A percentile compares a stretch with the other conserved stretches of the same genome.
phyloP scores from a whole-genome alignment of 2,888 invertebrate species.

The Thecophora atra region DNA sequence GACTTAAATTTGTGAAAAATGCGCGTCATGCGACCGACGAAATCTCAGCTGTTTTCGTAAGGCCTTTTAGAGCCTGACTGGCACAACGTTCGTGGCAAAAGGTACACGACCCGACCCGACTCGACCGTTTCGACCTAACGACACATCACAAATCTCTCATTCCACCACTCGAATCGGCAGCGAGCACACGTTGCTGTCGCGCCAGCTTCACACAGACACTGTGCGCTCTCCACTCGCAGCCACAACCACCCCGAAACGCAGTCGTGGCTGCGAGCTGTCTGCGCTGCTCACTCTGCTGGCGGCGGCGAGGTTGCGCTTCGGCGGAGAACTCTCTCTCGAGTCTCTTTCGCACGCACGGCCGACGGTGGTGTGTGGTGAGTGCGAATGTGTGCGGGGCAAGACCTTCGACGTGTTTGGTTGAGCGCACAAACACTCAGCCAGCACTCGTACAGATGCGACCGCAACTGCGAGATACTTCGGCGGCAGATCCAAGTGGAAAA shows the following conservation, averaged over 20 bases:
- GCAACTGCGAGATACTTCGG: background rate
- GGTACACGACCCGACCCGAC: slow-evolving; percentile 69
- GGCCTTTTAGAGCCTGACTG: slow-evolving; percentile 68
- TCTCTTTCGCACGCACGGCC: slow-evolving; percentile 37
- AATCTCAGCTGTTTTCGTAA: slow-evolving; percentile 67
- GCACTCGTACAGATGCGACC: slow-evolving; percentile 32
- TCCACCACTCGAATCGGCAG: slow-evolving; percentile 55
- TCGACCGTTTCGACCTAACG: slow-evolving; percentile 68
- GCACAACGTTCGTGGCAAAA: slow-evolving; percentile 68
- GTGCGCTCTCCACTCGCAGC: slow-evolving; percentile 27
- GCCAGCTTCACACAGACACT: slow-evolving; percentile 35
- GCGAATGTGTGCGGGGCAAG: slow-evolving; percentile 55
- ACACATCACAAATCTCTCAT: slow-evolving; percentile 66
- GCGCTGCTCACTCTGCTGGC: slow-evolving; percentile 46
- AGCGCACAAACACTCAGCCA: slow-evolving; percentile 38
- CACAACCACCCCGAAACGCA: slow-evolving; percentile 33
- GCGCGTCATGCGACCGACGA: slow-evolving; percentile 65
- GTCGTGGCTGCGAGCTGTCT: slow-evolving; percentile 40
- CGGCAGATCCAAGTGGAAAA: slow-evolving; percentile 14
- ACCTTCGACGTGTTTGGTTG: slow-evolving; percentile 62
- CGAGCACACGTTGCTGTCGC: slow-evolving; percentile 38
- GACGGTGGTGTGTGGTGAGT: slow-evolving; percentile 22
- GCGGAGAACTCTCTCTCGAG: slow-evolving; percentile 46
- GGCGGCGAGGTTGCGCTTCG: slow-evolving; percentile 38
- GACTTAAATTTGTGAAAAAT: slow-evolving; percentile 47